Percentiles rank a stretch among this genome's conserved stretches.
phyloP scores from a whole-genome alignment of 2,113 vertebrate genomes.

The Typhlomys cinereus region DNA sequence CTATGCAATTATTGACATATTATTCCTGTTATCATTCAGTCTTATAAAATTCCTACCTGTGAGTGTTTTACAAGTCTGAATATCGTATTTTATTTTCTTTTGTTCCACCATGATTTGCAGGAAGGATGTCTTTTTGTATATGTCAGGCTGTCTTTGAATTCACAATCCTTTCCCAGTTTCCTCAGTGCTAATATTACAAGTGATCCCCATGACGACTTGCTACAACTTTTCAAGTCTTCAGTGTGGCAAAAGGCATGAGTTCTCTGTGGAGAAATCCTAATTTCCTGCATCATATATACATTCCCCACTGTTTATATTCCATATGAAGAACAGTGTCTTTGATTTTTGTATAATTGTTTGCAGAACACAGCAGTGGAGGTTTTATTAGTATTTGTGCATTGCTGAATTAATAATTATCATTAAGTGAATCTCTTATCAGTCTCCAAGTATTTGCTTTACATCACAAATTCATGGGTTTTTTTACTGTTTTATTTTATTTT shows the following conservation, averaged over 20 bases:
- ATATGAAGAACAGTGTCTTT: not conserved
- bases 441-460: not conserved
- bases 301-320: not conserved
- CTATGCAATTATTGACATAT: not conserved
- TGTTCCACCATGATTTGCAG: too few species aligned
- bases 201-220: too few species aligned
- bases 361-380: not conserved
- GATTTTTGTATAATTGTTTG: not conserved
- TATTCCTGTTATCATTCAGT: not conserved
- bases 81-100: conserved; percentile 3
- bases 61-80: not conserved
- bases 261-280: not conserved
- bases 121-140: not conserved
- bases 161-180: too few species aligned
- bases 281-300: not conserved
- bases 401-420: not conserved
- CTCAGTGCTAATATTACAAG: not conserved
- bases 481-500: too few species aligned
- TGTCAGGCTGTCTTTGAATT: not conserved
- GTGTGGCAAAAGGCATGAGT: not conserved
- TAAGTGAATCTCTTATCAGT: conserved; percentile 2
- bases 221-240: not conserved
- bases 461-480: too few species aligned
- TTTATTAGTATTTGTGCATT: conserved; percentile 17
- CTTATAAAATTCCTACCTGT: not conserved